phyloP scores from a whole-genome alignment of 2,113 vertebrate species.

The Stegostoma tigrinum region DNA sequence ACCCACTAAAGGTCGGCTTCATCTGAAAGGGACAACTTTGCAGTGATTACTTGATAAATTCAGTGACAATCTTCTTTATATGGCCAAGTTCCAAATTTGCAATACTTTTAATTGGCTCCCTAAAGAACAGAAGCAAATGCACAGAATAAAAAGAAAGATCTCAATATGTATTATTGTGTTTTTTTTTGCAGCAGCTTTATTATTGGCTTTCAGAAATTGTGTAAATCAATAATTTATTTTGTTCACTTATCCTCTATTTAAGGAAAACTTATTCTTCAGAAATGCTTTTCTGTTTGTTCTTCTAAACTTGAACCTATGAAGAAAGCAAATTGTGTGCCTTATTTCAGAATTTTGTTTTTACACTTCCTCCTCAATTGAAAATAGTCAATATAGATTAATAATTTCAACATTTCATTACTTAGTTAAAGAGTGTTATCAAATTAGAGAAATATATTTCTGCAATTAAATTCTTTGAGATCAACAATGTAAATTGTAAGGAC shows the following conservation, averaged over 20 bases:
- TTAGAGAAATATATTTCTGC: neutral
- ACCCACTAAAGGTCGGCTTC: neutral
- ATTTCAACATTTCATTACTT: neutral
- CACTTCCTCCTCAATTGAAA: neutral
- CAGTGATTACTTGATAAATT: slow-evolving; percentile 64
- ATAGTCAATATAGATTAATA: no score
- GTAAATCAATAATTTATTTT: neutral
- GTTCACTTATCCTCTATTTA: neutral
- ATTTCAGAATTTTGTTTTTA: neutral
- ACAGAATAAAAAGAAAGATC: slow-evolving; percentile 70
- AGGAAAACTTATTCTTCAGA: neutral
- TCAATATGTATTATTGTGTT: slow-evolving; percentile 62
- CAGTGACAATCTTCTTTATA: slow-evolving; percentile 67
- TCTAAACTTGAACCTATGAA: neutral
- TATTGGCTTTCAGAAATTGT: neutral
- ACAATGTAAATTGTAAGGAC: neutral
- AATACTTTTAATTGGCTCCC: slow-evolving; percentile 85
- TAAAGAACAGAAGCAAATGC: slow-evolving; percentile 70
- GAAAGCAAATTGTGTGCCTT: neutral
- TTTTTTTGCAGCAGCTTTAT: slow-evolving; percentile 50
- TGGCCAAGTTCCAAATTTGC: slow-evolving; percentile 76
- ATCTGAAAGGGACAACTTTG: slow-evolving; percentile 37
- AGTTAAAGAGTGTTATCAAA: neutral
- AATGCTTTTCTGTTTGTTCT: neutral
- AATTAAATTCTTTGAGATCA: neutral